phyloP scores from a whole-genome alignment of 2,888 invertebrate genomes.

The Mythimna pallens region DNA sequence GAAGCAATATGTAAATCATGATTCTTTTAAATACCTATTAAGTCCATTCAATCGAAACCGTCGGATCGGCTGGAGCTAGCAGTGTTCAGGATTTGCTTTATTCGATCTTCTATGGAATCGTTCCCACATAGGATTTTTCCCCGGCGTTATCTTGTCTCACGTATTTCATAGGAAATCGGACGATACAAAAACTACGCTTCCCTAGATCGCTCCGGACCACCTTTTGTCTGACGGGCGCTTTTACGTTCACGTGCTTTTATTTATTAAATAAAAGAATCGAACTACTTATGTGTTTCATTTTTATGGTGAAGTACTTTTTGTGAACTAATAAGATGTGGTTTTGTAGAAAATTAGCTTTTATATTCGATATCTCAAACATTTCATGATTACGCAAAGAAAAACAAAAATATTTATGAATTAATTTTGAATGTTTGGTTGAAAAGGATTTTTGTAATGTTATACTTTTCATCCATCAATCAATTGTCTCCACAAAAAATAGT shows the following conservation, averaged over 20 bases:
- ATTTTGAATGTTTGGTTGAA: too few relatives aligned
- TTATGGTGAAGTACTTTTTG: background rate
- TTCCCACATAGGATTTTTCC: slow-evolving; percentile 29
- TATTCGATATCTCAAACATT: background rate
- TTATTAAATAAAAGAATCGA: slow-evolving; percentile 1
- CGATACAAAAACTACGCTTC: slow-evolving; percentile 53
- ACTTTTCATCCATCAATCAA: too few relatives aligned
- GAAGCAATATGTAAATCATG: slow-evolving; percentile 6
- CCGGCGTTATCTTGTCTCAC: slow-evolving; percentile 49
- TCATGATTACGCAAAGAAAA: background rate
- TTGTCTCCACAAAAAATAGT: too few relatives aligned
- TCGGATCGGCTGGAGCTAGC: background rate
- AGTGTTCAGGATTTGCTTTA: slow-evolving; percentile 40
- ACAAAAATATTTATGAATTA: too few relatives aligned
- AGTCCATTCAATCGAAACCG: slow-evolving; percentile 10
- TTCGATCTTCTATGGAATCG: slow-evolving; percentile 40
- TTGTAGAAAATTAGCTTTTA: background rate
- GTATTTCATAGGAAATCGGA: slow-evolving; percentile 59
- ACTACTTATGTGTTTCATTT: slow-evolving; percentile 4
- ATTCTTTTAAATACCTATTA: slow-evolving; percentile 3
- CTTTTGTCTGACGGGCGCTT: slow-evolving; percentile 27
- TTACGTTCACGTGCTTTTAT: slow-evolving; percentile 16
- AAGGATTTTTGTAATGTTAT: too few relatives aligned
- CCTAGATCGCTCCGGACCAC: slow-evolving; percentile 18
- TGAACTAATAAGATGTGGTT: background rate